These are phyloP conservation scores for Dromius quadrimaculatus DNA, from an alignment of 2,888 invertebrate species.

Conservation along the genomic window DNA sequence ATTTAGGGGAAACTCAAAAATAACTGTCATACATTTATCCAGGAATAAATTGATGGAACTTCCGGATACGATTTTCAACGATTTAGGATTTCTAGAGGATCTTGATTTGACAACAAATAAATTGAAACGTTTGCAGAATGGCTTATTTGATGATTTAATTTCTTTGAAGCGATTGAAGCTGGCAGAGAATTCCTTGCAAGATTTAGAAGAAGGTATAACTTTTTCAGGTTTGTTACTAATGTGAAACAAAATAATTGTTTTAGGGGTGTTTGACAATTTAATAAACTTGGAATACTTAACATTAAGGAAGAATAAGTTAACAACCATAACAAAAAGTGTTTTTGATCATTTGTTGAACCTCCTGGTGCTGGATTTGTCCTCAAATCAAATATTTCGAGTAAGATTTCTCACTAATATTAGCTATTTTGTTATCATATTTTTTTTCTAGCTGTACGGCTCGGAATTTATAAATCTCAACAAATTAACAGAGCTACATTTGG, in stretches of 20 bases:
- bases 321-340: slow-evolving; percentile 67
- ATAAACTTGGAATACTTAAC: slow-evolving; percentile 70
- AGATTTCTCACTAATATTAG: too few relatives aligned
- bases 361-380: slow-evolving; percentile 70
- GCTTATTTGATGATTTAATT: slow-evolving; percentile 70
- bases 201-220: slow-evolving; percentile 68
- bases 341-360: slow-evolving; percentile 69
- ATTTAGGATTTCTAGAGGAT: slow-evolving; percentile 73
- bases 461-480: slow-evolving; percentile 71
- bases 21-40: slow-evolving; percentile 76
- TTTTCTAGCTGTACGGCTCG: slow-evolving; percentile 68
- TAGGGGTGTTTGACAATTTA: slow-evolving; percentile 70
- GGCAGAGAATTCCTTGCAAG: slow-evolving; percentile 76
- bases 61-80: slow-evolving; percentile 71
- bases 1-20: slow-evolving; percentile 71
- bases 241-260: slow-evolving; percentile 54
- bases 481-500: slow-evolving; percentile 76
- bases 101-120: slow-evolving; percentile 79
- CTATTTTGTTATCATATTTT: too few relatives aligned
- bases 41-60: slow-evolving; percentile 74
- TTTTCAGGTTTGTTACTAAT: slow-evolving; percentile 17
- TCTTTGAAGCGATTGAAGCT: slow-evolving; percentile 75
- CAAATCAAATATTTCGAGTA: slow-evolving; percentile 69
- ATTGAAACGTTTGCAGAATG: slow-evolving; percentile 72
- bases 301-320: slow-evolving; percentile 70